A percentile compares a stretch with the other conserved stretches of the same genome.
These are phyloP conservation scores for Dreissena polymorpha DNA, from an alignment of 1,140 invertebrate species.

Conservation along the genomic window DNA sequence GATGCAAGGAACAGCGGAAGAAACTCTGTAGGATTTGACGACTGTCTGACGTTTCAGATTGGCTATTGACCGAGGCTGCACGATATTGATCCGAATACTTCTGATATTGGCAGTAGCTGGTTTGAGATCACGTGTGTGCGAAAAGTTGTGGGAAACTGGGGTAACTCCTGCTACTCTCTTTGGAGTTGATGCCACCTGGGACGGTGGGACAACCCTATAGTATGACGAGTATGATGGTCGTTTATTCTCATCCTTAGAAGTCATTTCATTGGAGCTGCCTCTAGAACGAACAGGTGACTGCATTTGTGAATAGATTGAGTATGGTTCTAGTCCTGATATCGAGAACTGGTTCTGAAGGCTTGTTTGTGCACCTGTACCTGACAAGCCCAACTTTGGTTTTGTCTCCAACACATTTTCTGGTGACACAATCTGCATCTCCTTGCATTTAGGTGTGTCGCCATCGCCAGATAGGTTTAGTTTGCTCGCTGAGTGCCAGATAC, in stretches of 20 bases:
- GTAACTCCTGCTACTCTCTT: neutral
- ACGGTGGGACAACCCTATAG: neutral
- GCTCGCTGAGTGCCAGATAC: conserved; percentile 43
- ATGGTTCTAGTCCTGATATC: neutral
- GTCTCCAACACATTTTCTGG: conserved; percentile 63
- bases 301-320: neutral
- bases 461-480: neutral
- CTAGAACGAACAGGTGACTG: neutral
- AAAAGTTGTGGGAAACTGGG: neutral
- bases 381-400: conserved; percentile 6
- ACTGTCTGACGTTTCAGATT: neutral
- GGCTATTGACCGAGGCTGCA: neutral
- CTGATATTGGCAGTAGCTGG: neutral
- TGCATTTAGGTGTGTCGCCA: conserved; percentile 28
- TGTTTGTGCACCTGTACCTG: neutral
- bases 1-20: too few relatives aligned
- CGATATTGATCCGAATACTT: neutral
- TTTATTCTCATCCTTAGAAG: too few relatives aligned
- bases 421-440: conserved; percentile 61
- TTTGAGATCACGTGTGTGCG: neutral
- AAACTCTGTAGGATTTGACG: neutral
- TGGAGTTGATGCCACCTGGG: neutral
- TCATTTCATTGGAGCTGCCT: neutral
- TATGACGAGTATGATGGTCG: neutral
- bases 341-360: neutral